Evolutionary conservation across 2,797 vertebrate species (phyloP).

Genomic region (Lates japonicus): DNA sequence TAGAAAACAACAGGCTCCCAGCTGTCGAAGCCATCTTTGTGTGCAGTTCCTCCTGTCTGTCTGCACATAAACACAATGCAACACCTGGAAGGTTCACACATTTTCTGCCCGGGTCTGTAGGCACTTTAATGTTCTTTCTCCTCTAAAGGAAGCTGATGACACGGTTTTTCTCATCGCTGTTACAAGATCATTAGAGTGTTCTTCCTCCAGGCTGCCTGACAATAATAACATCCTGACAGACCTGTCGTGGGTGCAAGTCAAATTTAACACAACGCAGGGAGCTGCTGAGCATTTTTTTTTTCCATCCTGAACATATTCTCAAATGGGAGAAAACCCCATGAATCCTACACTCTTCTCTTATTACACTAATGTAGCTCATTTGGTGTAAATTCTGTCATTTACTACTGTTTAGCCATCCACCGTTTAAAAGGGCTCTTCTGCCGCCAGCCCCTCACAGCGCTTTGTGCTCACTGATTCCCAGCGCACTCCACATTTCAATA

Average conservation of each 20-base stretch:
- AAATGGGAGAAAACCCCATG: conserved; percentile 60
- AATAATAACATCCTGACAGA: conserved; percentile 79
- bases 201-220: conserved; percentile 70
- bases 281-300: conserved; percentile 40
- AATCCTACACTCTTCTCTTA: conserved; percentile 66
- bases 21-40: conserved; percentile 49
- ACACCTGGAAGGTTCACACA: conserved; percentile 65
- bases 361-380: conserved; percentile 82
- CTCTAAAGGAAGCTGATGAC: conserved; percentile 75
- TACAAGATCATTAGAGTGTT: conserved; percentile 77
- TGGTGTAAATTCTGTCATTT: conserved; percentile 81
- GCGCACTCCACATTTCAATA: conserved; percentile 81
- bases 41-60: conserved; percentile 39
- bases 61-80: conserved; percentile 48
- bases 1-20: conserved; percentile 69
- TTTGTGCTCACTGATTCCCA: conserved; percentile 76
- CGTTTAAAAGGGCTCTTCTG: conserved; percentile 73
- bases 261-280: conserved; percentile 68
- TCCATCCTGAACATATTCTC: conserved; percentile 49
- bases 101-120: conserved; percentile 48
- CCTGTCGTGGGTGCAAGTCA: conserved; percentile 72
- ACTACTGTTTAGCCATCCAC: conserved; percentile 78
- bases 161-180: conserved; percentile 68
- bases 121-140: conserved; percentile 61
- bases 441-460: conserved; percentile 66